Conservation (phyloP, 1,140 invertebrate species). For the Brachionus manjavacas region DNA sequence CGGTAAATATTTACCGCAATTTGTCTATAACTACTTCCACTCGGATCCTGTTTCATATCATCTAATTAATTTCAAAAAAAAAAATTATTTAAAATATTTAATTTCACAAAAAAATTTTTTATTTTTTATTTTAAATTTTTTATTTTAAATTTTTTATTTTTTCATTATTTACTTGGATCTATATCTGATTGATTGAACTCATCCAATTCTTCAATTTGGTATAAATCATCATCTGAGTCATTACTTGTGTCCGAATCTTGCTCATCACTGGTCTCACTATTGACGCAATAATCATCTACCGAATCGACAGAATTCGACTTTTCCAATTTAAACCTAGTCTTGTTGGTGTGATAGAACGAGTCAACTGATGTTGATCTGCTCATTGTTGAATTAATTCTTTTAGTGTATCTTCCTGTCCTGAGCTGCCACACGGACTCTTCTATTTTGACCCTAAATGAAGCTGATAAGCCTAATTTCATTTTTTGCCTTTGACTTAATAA, state of each 20-base stretch:
- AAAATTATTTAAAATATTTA: too few species aligned
- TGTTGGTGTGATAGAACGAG: background rate
- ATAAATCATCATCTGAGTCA: background rate
- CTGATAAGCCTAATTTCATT: background rate
- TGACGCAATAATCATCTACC: background rate
- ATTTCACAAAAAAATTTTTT: background rate
- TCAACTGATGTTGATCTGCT: background rate
- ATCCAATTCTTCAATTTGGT: conserved; percentile 9
- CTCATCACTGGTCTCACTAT: background rate
- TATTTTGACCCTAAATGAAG: background rate
- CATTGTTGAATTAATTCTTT: background rate
- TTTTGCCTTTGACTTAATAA: background rate
- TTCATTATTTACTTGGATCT: background rate
- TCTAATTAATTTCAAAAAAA: background rate
- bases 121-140: background rate
- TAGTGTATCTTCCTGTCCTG: background rate
- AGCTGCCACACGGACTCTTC: background rate
- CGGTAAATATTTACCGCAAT: conserved; percentile 22
- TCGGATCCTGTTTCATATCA: background rate
- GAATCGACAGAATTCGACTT: background rate
- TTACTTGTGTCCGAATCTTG: background rate
- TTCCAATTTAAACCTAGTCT: background rate
- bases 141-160: background rate
- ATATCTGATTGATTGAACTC: background rate
- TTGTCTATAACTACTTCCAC: background rate